These are phyloP conservation scores for Passer montanus DNA, from an alignment of 2,113 vertebrate genomes.

Conservation along the genomic window DNA sequence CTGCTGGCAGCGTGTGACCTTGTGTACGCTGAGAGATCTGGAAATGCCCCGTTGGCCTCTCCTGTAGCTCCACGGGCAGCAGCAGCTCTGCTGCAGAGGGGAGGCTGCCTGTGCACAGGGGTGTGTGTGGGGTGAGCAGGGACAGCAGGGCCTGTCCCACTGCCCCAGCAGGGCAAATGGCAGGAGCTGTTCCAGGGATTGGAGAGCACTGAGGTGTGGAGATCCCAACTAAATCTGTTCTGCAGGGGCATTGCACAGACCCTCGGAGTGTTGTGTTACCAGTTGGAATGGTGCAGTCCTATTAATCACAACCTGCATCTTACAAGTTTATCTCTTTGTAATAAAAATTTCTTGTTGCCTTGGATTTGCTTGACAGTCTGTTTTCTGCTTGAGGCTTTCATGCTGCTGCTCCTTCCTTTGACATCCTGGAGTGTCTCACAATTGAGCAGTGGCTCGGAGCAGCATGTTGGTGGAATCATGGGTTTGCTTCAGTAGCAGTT, in stretches of 20 bases:
- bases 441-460: conserved; percentile 55
- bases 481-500: conserved; percentile 40
- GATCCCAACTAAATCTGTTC: neutral
- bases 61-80: neutral
- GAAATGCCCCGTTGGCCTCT: accelerated
- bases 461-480: conserved; percentile 22
- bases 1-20: neutral
- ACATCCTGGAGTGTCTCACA: conserved; percentile 28
- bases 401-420: conserved; percentile 40
- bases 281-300: neutral
- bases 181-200: neutral
- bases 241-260: neutral
- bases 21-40: neutral
- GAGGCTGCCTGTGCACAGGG: neutral
- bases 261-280: neutral
- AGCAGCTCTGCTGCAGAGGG: neutral
- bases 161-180: neutral
- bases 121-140: accelerated
- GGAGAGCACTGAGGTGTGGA: accelerated
- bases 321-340: neutral
- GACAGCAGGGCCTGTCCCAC: neutral
- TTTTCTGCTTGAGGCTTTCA: conserved; percentile 30
- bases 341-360: neutral
- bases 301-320: neutral
- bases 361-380: neutral